These are phyloP conservation scores for Caenorhabditis doughertyi DNA, from an alignment of 2,888 invertebrate species.

Conservation along the genomic window DNA sequence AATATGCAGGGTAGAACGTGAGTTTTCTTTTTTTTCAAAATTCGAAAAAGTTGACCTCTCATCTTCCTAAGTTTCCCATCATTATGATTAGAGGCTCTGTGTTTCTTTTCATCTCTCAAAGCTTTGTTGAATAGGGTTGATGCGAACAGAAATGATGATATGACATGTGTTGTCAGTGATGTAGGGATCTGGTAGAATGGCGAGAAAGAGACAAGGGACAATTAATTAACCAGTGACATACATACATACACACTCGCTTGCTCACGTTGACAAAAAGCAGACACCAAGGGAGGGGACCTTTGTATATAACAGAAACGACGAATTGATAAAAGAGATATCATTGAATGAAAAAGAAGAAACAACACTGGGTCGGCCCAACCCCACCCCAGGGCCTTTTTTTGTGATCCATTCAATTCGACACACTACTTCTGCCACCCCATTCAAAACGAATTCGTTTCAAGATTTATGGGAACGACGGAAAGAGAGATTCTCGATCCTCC, in stretches of 20 bases:
- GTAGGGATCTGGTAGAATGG: slow-evolving; percentile 8
- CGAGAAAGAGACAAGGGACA: slow-evolving; percentile 22
- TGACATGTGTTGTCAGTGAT: slow-evolving; percentile 49
- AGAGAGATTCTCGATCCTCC: slow-evolving; percentile 7
- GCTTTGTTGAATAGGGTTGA: neutral
- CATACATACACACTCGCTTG: slow-evolving; percentile 6
- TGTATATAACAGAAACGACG: slow-evolving; percentile 20
- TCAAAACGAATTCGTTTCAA: slow-evolving; percentile 29
- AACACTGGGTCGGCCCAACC: neutral
- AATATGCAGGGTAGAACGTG: slow-evolving; percentile 56
- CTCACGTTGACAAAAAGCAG: neutral
- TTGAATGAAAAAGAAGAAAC: slow-evolving; percentile 9
- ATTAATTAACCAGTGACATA: slow-evolving; percentile 58
- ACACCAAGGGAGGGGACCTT: neutral
- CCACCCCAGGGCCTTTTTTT: slow-evolving; percentile 8
- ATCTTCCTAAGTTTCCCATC: slow-evolving; percentile 6
- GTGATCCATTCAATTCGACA: neutral
- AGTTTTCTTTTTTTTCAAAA: slow-evolving; percentile 3
- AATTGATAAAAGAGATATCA: slow-evolving; percentile 55
- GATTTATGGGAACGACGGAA: slow-evolving; percentile 39
- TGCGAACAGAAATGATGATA: slow-evolving; percentile 24
- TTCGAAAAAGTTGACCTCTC: slow-evolving; percentile 6
- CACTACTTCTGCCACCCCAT: slow-evolving; percentile 27
- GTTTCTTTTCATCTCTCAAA: neutral
- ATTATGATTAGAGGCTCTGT: slow-evolving; percentile 11